A percentile compares a stretch with the other conserved stretches of the same genome.
Evolutionary conservation across 2,797 vertebrate genomes (phyloP).

Genomic region (Centroberyx gerrardi): DNA sequence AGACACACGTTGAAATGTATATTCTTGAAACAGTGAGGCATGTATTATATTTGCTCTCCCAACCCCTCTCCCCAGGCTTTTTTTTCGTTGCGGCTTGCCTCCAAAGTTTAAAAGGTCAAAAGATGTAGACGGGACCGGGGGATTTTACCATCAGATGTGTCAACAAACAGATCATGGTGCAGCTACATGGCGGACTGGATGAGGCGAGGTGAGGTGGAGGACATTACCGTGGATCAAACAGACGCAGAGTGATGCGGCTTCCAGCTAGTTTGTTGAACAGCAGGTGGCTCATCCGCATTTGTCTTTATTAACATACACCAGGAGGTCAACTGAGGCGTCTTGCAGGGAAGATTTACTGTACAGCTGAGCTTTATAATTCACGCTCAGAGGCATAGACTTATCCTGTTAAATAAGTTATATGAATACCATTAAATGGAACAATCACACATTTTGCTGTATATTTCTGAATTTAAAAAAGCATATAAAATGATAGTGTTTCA

Average conservation of each 20-base stretch:
- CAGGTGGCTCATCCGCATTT: constrained; percentile 24
- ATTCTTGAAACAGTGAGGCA: constrained; percentile 10
- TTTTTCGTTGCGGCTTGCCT: constrained; percentile 12
- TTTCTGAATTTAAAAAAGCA: background rate
- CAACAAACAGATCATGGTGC: background rate
- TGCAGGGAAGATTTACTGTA: background rate
- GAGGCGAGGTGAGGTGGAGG: constrained; percentile 20
- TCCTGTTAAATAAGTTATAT: background rate
- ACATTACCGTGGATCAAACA: constrained; percentile 1
- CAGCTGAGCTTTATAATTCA: constrained; percentile 9
- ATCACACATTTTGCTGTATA: background rate
- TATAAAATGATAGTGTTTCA: constrained; percentile 1
- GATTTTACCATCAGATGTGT: background rate
- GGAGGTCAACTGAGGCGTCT: constrained; percentile 26
- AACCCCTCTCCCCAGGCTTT: constrained; percentile 2
- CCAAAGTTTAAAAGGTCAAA: constrained; percentile 1
- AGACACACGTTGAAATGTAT: constrained; percentile 19
- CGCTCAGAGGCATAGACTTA: constrained; percentile 10
- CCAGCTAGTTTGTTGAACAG: constrained; percentile 22
- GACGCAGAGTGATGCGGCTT: constrained; percentile 1
- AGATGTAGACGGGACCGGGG: background rate
- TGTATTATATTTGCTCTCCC: constrained; percentile 35
- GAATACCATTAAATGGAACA: background rate
- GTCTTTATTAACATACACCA: constrained; percentile 20
- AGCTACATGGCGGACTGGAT: background rate